Base-by-base conservation (phyloP, 2,888 invertebrate genomes). In the Agrotis exclamationis region DNA sequence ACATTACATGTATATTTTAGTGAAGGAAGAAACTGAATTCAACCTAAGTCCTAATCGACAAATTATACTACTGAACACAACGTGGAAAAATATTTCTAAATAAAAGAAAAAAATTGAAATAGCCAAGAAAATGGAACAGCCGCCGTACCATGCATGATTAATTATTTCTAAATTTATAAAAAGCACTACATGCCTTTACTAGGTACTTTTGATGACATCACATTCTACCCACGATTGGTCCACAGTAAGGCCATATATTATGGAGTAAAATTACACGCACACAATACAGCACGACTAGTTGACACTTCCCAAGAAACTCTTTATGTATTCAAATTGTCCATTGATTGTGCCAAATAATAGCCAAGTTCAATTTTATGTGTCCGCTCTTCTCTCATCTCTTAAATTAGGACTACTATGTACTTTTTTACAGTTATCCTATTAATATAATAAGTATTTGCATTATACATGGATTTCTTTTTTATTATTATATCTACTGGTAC, bases 191-290 rank as follows among this genome's bases (percentile, higher is more conserved):
- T 88, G 87, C 80, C 86, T 87, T 79, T 84, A 80, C 86, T 88
- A 87, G 88, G 85, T 89, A 86, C 84, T 84, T 82, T 86, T 86
- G 88, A 88, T 89, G 87, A 87, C 80, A 87, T 82, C 74, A 85
- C 81, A 87, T 85, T 84, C 87, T 91, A 91, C 84, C 86, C 88
- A 90, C 88, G 88, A 91, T 95, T 95, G 95, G 95, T 95, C 95
- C 95, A 87, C 91, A 87, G 87, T 95, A 95, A 95, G 95, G 95
- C 95, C 90, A 88, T 88, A 76, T 88, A 89, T 85, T 87, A 89
- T 85, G 87, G 85, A 89, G 84, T 86, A 78, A 86, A 85, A 79
- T 79, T 83, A 85, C 75, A 79, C 80, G 74, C 64, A 79, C 71
- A 76, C 63, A 70, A 67, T 78, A 73, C 66, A 63, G 45, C 60